Evolutionary conservation across 2,888 invertebrate species (phyloP).

Genomic region (Notodonta ziczac): DNA sequence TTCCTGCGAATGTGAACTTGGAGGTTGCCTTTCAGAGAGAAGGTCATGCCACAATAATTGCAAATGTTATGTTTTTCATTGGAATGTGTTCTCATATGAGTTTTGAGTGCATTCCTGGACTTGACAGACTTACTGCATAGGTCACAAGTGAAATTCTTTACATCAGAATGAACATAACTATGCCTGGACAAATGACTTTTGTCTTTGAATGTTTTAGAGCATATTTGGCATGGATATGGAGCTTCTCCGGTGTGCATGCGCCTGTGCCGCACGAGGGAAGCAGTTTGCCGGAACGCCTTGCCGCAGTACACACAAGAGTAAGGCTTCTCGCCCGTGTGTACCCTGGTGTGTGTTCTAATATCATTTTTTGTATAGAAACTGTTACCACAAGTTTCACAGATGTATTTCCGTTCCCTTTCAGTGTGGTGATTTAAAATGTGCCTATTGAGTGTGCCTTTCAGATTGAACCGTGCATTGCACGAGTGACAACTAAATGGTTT

Average conservation of each 20-base stretch:
- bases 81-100: conserved; percentile 73
- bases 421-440: conserved; percentile 63
- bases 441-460: conserved; percentile 66
- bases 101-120: conserved; percentile 76
- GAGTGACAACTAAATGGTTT: conserved; percentile 64
- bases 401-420: conserved; percentile 63
- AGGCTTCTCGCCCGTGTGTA: conserved; percentile 72
- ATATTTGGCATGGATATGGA: conserved; percentile 67
- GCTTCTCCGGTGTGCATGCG: conserved; percentile 75
- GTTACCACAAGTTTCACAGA: conserved; percentile 75
- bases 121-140: conserved; percentile 81
- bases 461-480: conserved; percentile 59
- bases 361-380: conserved; percentile 70
- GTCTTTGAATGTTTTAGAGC: conserved; percentile 68
- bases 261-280: conserved; percentile 72
- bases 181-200: conserved; percentile 66
- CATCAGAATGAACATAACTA: conserved; percentile 71
- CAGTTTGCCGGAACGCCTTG: conserved; percentile 64
- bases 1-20: conserved; percentile 81
- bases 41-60: conserved; percentile 74
- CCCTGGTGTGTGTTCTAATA: conserved; percentile 70
- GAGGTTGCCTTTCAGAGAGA: conserved; percentile 82
- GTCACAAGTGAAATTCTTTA: conserved; percentile 82
- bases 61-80: conserved; percentile 74
- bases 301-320: conserved; percentile 68